These are phyloP conservation scores for Hyles lineata DNA, from an alignment of 2,888 invertebrate genomes.

Conservation along the genomic window DNA sequence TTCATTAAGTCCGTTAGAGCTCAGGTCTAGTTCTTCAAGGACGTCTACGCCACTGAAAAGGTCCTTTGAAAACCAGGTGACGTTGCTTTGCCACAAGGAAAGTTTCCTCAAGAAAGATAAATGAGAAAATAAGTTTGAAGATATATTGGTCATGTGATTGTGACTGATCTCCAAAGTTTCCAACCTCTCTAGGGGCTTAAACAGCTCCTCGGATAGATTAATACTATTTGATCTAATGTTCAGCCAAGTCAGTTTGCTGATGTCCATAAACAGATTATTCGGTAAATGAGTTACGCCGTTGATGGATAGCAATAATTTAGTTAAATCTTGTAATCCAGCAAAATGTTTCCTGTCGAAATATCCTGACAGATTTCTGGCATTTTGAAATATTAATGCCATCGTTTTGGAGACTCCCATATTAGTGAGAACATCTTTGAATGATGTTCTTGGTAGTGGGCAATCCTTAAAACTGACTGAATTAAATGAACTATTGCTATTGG, in stretches of 20 bases:
- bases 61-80: slow-evolving; percentile 86
- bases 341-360: slow-evolving; percentile 85
- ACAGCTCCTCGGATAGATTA: slow-evolving; percentile 83
- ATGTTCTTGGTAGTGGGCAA: slow-evolving; percentile 82
- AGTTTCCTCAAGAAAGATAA: slow-evolving; percentile 85
- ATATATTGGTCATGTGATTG: slow-evolving; percentile 87
- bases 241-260: slow-evolving; percentile 86
- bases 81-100: slow-evolving; percentile 88
- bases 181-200: slow-evolving; percentile 83
- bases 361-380: slow-evolving; percentile 80
- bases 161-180: slow-evolving; percentile 87
- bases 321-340: slow-evolving; percentile 81
- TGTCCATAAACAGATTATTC: slow-evolving; percentile 85
- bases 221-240: slow-evolving; percentile 87
- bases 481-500: slow-evolving; percentile 69
- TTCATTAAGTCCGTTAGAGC: slow-evolving; percentile 86
- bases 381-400: slow-evolving; percentile 83
- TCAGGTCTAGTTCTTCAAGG: slow-evolving; percentile 88
- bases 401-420: slow-evolving; percentile 78
- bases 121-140: slow-evolving; percentile 86
- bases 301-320: slow-evolving; percentile 84
- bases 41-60: slow-evolving; percentile 87
- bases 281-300: slow-evolving; percentile 86
- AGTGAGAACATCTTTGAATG: slow-evolving; percentile 77
- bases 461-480: slow-evolving; percentile 80